Percentiles rank a stretch among this genome's conserved stretches.
These are phyloP conservation scores for Macrotus californicus DNA, from an alignment of 2,113 vertebrate species.

Conservation along the genomic window DNA sequence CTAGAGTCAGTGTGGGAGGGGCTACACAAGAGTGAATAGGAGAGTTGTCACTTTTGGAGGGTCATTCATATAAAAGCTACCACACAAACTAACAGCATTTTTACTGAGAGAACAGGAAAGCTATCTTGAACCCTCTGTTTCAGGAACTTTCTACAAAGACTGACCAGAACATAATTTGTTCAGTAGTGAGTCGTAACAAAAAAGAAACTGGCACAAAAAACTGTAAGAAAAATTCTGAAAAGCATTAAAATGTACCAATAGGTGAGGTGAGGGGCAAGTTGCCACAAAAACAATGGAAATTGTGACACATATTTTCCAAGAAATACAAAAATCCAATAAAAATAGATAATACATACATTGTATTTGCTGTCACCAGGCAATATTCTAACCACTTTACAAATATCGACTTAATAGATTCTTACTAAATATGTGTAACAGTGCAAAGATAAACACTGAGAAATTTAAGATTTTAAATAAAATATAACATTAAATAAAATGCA, in stretches of 20 bases:
- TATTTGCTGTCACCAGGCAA: not conserved
- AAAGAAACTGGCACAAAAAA: not conserved
- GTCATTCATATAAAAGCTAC: not conserved
- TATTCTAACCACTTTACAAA: not conserved
- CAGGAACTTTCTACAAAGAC: conserved; percentile 9
- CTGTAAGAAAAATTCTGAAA: not conserved
- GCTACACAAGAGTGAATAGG: not conserved
- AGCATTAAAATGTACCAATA: not conserved
- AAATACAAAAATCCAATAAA: not conserved
- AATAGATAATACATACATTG: not conserved
- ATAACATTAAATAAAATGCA: not conserved
- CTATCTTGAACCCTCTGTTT: not conserved
- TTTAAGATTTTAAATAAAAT: not conserved
- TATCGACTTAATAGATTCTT: not conserved
- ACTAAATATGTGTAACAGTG: not conserved
- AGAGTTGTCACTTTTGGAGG: not conserved
- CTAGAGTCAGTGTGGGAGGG: not conserved
- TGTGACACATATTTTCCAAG: not conserved
- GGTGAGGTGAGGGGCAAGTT: not conserved
- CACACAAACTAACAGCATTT: not conserved
- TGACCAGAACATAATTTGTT: not conserved
- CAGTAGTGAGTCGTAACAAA: not conserved
- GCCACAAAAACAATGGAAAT: not conserved
- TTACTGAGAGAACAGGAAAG: not conserved
- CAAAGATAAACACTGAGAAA: not conserved